Base-by-base conservation (phyloP, 1,140 invertebrate genomes). In the Euglossa dilemma region DNA sequence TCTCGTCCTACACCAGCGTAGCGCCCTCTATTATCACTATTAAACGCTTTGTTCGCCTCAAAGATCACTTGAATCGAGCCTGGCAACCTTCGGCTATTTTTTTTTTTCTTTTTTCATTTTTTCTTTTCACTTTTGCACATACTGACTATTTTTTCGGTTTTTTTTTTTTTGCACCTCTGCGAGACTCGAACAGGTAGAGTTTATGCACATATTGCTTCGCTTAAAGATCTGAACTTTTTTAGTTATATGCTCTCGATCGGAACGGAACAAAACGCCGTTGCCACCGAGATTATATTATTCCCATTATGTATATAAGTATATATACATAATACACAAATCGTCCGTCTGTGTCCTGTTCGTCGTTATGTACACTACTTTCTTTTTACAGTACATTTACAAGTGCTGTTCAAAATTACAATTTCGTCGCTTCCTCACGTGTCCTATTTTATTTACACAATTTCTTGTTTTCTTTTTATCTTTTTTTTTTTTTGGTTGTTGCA, bases 261-360 rank as follows among this genome's bases (percentile, higher is more conserved):
- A 85, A 85, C 83, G 64, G 79, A 75, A 82, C 79, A 70, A 85
- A 81, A 71, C 66, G 72, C 63, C 61, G 56, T 85, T 67, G 25
- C 23, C 47, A 67, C 14, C 61, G 52, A 81, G 66, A 76, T 36
- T 76, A 28, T 4, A 74, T 56, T 50, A 1, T 25, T 20, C 20
- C 23, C 36, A 28, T 66, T 25, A 50, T 11, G 36, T 66, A 43
- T 64, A 52, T 52, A 52, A 52, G n/a, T n/a, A n/a, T 52, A 52
- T 52, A 52, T 52, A 81, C 72, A 75, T 66, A 75, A 75, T 81
- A 75, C 71, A 18, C 56, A 56, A n/a, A n/a, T 54, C 59, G n/a
- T 52, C 20, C 43, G 3, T 23, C 2, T 80, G 18, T 20, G 6
- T 54, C 25, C 28, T 20, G 20, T 52, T 3, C 18, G 23, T 18